Percentiles rank a stretch among this genome's conserved stretches.
Evolutionary conservation across 2,113 vertebrate species (phyloP).

Genomic region (Nyctibius bracteatus): DNA sequence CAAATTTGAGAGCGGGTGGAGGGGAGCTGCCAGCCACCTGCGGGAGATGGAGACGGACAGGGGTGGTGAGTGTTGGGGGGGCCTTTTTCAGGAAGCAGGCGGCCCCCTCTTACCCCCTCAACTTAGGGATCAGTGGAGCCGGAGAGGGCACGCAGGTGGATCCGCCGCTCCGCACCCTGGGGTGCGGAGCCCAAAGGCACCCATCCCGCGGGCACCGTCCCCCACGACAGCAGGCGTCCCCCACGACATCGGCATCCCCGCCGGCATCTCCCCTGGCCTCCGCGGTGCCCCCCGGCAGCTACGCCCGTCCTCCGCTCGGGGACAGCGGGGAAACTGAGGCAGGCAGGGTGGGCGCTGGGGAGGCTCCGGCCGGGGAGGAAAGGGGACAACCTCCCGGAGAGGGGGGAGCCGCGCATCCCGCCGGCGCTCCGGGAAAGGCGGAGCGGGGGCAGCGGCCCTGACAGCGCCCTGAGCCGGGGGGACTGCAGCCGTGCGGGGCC

Average conservation of each 20-base stretch:
- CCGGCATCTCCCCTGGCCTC: background rate
- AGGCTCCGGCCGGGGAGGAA: background rate
- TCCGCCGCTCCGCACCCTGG: background rate
- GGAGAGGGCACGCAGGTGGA: background rate
- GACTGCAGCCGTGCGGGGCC: background rate
- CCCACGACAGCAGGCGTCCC: background rate
- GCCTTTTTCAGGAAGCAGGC: background rate
- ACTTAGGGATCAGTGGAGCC: background rate
- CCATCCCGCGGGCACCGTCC: background rate
- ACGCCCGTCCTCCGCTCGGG: background rate
- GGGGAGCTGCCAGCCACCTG: background rate
- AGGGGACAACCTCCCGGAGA: background rate
- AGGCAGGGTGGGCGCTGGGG: background rate
- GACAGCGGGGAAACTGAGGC: conserved; percentile 32
- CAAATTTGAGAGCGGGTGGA: background rate
- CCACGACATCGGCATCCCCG: background rate
- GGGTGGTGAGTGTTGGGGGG: background rate
- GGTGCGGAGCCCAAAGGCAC: background rate
- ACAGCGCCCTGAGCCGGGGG: background rate
- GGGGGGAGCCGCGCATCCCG: background rate
- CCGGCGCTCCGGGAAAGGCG: background rate
- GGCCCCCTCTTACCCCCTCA: background rate
- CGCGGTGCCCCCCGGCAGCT: background rate
- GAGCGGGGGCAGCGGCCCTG: background rate
- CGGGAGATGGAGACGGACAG: background rate